Base-by-base conservation (phyloP, 2,113 vertebrate species). In the Gobiocypris rarus region DNA sequence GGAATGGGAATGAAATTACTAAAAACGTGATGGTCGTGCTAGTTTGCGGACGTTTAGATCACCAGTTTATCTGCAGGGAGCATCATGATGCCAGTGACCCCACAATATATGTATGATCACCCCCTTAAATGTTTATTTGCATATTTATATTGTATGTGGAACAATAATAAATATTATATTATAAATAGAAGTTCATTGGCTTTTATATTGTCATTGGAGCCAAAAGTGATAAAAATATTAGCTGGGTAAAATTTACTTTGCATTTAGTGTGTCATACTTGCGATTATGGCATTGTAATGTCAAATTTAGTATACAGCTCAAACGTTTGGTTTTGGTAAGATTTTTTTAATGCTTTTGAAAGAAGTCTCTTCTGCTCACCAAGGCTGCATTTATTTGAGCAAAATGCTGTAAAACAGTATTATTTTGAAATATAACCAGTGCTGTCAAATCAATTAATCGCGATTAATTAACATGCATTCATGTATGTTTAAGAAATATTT, bases 1-100 rank as follows among this genome's bases (percentile, higher is more conserved):
- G 22, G 75, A 78, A 61, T 78, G 28, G 5, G 28, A 13, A 22
- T 38, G 22, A 10, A 26, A 17, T 17, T 0, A 43, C 34, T 17
- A 19, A 24, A 58, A 26, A 73, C n/a, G 41, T 73, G 70, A 48
- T 73, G 41, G 0, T 73, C 70, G 70, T 73, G 70, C 70, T 48
- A 48, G 69, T 71, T 69, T 38, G 9, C 8, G 3, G 17, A 41
- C 65, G 65, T 41, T 48, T 45, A 71, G 69, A 0, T 71, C 2
- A n/a, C 24, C 1, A 13, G 0, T 43, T 43, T 10, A 22, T 22
- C 15, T 34, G 31, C 19, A 17, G 3, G 17, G 17, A 34, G 22
- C 31, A 19, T 69, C 34, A 22, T 11, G 65, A 67, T 67, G 63
- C 3, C 65, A 69, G 17, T 34, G 31, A 70, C 67, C 67, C 17